Conservation (phyloP, 2,113 vertebrate genomes). For the Aix galericulata region DNA sequence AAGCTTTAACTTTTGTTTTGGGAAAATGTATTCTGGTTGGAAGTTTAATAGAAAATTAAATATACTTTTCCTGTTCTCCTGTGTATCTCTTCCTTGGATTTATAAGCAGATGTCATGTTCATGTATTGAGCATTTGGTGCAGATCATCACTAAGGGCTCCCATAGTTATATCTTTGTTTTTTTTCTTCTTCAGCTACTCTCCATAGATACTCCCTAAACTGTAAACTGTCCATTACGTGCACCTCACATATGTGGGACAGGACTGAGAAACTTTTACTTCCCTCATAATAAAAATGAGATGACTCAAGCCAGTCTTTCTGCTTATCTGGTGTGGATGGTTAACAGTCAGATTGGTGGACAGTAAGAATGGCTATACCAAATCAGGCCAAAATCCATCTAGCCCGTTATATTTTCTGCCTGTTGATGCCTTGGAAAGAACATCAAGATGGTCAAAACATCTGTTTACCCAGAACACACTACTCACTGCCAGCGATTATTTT, state of each 20-base stretch:
- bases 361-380: background rate
- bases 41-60: slow-evolving; percentile 79
- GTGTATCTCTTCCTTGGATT: slow-evolving; percentile 2
- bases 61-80: slow-evolving; percentile 56
- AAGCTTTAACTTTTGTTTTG: slow-evolving; percentile 37
- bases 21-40: slow-evolving; percentile 63
- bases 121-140: background rate
- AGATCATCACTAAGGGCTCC: background rate
- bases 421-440: background rate
- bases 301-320: background rate
- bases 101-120: background rate
- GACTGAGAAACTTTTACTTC: background rate
- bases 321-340: background rate
- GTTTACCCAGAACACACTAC: background rate
- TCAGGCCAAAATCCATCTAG: background rate
- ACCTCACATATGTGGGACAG: background rate
- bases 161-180: background rate
- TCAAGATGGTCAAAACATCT: background rate
- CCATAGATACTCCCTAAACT: background rate
- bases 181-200: background rate
- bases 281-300: background rate
- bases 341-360: background rate
- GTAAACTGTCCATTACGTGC: background rate
- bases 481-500: background rate
- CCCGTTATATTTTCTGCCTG: background rate